Base-by-base conservation (phyloP, 1,140 invertebrate species). In the Drosophila trapezifrons region DNA sequence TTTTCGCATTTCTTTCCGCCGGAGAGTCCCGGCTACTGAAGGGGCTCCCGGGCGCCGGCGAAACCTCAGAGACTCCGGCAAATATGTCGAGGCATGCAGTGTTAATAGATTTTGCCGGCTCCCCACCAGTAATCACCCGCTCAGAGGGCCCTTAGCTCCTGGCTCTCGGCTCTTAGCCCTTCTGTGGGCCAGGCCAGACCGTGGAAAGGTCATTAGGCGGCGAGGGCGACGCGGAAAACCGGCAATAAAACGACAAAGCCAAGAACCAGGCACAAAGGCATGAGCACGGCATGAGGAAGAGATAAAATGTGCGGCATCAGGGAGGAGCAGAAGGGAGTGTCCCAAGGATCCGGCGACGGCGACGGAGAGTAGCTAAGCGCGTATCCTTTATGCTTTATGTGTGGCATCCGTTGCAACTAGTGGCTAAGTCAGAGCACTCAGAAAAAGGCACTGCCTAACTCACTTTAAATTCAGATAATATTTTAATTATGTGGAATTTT, bases 161-260 rank as follows among this genome's bases (percentile, higher is more conserved):
- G 47, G n/a, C 10, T 17, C 25, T 51, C n/a, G n/a, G 55, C 54
- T 40, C 32, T 38, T 25, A 45, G 63, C 25, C 43, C 22, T 77
- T 42, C 72, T 43, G 45, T 32, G 62, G 27, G 64, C 60, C 46
- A 7, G 37, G n/a, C 49, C 52, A 67, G 62, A 47, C 46, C 62
- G n/a, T 70, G 65, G 64, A 71, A 71, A 83, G 83, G 76, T 89
- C 83, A 87, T 87, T 87, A 87, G 73, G 73, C 55, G 80, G 52
- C 47, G 80, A 57, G 80, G 76, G 76, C 64, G 76, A 59, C 76
- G 84, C 76, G 76, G 83, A 83, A 82, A 66, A 73, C 83, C 79
- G 83, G 84, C 83, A 87, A 87, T 87, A 87, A 84, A 89, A 87
- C 80, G 83, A 86, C 83, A 86, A 86, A 86, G 76, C 76, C 79